phyloP scores from a whole-genome alignment of 2,888 invertebrate species.

The Pherbina coryleti region DNA sequence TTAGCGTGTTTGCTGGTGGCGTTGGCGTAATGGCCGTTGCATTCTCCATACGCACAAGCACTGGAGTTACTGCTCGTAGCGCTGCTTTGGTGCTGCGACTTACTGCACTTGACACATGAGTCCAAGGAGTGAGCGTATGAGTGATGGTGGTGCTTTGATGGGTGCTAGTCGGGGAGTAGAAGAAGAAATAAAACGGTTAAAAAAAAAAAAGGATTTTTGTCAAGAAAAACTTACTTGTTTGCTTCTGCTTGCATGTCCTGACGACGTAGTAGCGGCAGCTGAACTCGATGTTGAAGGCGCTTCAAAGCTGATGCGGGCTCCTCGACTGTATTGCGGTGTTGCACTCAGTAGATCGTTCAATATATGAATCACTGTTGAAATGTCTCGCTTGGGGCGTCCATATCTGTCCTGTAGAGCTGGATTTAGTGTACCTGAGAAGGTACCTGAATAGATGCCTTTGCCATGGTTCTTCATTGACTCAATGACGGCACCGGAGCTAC shows the following conservation, averaged over 20 bases:
- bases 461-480: conserved; percentile 94
- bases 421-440: conserved; percentile 94
- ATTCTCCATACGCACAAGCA: conserved; percentile 58
- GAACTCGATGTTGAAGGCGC: conserved; percentile 62
- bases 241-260: conserved; percentile 54
- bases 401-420: conserved; percentile 92
- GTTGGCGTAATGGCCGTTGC: conserved; percentile 57
- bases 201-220: neutral
- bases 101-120: conserved; percentile 59
- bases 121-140: conserved; percentile 14
- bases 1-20: conserved; percentile 47
- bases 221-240: conserved; percentile 58
- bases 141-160: conserved; percentile 25
- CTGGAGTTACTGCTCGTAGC: conserved; percentile 50
- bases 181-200: neutral
- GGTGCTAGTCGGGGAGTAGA: neutral
- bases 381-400: conserved; percentile 92
- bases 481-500: conserved; percentile 83
- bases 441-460: conserved; percentile 95
- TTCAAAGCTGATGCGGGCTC: conserved; percentile 72
- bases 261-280: conserved; percentile 42
- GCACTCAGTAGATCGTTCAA: conserved; percentile 93
- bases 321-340: conserved; percentile 76
- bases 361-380: conserved; percentile 95
- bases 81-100: conserved; percentile 50